A percentile compares a stretch with the other conserved stretches of the same genome.
Evolutionary conservation across 2,797 vertebrate species (phyloP).

Genomic region (Gephyroberyx darwinii): DNA sequence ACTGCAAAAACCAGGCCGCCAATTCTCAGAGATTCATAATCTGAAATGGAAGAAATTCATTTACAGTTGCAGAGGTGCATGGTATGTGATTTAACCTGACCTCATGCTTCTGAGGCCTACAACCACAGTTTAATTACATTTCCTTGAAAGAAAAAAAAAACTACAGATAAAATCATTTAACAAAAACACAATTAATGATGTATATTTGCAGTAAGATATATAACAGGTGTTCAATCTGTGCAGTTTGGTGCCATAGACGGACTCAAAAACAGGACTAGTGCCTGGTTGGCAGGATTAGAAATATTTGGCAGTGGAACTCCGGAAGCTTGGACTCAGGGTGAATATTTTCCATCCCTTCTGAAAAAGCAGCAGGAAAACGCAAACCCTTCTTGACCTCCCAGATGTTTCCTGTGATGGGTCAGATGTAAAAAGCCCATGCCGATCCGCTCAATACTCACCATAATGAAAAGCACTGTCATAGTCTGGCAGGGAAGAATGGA

Average conservation of each 20-base stretch:
- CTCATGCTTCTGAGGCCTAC: too few relatives aligned
- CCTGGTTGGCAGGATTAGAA: slow-evolving; percentile 24
- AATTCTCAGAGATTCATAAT: slow-evolving; percentile 89
- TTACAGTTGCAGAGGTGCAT: neutral
- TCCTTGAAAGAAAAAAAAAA: too few relatives aligned
- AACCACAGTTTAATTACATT: neutral
- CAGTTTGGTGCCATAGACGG: neutral
- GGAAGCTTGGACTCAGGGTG: slow-evolving; percentile 50
- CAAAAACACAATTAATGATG: neutral
- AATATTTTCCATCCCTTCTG: slow-evolving; percentile 68
- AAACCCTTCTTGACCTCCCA: slow-evolving; percentile 59
- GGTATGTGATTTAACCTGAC: neutral
- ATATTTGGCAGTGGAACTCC: slow-evolving; percentile 36
- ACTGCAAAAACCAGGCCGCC: slow-evolving; percentile 88
- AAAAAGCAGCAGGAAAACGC: slow-evolving; percentile 61
- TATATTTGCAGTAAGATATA: neutral
- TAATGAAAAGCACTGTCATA: slow-evolving; percentile 81
- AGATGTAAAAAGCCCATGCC: slow-evolving; percentile 33
- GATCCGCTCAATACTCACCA: slow-evolving; percentile 75
- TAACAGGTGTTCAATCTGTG: neutral
- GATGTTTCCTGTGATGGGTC: slow-evolving; percentile 70
- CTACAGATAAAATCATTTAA: too few relatives aligned
- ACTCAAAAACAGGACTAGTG: slow-evolving; percentile 1
- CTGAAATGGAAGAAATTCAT: slow-evolving; percentile 67
- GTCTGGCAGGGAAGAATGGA: slow-evolving; percentile 64